A percentile compares a stretch with the other conserved stretches of the same genome.
These are phyloP conservation scores for Branchellion lobata DNA, from an alignment of 2,888 invertebrate species.

Conservation along the genomic window DNA sequence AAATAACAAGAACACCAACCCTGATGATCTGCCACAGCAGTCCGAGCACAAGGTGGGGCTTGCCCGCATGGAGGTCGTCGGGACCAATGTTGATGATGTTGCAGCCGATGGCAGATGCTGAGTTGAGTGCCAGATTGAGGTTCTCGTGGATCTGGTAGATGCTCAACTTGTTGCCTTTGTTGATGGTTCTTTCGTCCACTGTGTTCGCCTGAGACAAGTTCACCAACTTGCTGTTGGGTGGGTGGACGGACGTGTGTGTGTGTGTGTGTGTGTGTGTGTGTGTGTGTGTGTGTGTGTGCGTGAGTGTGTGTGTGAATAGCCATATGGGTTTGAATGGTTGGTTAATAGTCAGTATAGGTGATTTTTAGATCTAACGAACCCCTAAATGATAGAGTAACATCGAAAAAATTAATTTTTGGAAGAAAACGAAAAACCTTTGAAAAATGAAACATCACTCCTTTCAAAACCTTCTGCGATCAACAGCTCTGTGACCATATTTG, in stretches of 20 bases:
- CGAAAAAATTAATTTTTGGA: too few relatives aligned
- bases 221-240: conserved; percentile 83
- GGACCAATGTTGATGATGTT: conserved; percentile 87
- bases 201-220: conserved; percentile 99
- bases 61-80: conserved; percentile 87
- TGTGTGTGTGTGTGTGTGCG: background rate
- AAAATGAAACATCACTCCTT: too few relatives aligned
- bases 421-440: too few relatives aligned
- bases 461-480: too few relatives aligned
- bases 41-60: conserved; percentile 90
- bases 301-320: background rate
- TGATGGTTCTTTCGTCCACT: conserved; percentile 96
- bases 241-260: background rate
- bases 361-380: too few relatives aligned
- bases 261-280: too few relatives aligned
- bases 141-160: conserved; percentile 84
- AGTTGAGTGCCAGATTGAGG: conserved; percentile 87
- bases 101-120: conserved; percentile 98
- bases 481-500: too few relatives aligned
- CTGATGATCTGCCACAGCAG: conserved; percentile 98
- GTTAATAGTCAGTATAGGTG: too few relatives aligned
- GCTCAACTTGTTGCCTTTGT: conserved; percentile 67
- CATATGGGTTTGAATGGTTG: too few relatives aligned
- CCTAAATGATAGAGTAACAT: too few relatives aligned
- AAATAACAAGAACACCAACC: conserved; percentile 62